Evolutionary conservation across 2,797 vertebrate genomes (phyloP), one percentile per base, ranked within the genome.

Genomic region (Anguilla anguilla): DNA sequence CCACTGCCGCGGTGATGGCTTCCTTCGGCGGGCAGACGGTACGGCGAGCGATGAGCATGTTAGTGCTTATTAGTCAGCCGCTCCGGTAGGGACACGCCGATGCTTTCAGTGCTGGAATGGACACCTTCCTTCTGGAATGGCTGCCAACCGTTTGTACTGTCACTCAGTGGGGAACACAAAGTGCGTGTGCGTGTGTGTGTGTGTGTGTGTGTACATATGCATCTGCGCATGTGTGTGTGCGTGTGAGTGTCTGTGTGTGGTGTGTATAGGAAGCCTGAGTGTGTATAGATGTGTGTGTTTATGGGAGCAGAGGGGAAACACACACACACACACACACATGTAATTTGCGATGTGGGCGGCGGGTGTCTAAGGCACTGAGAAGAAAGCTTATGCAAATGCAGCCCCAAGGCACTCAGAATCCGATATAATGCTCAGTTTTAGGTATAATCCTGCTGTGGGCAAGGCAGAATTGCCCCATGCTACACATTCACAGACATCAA

Each of bases 381-480:
- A 39, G 69, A 74, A 35, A 15, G 28, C 69, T 74, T 74, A 74
- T 74, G 69, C 69, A 74, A 74, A 74, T 74, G 69, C 69, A 74
- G 31, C 28, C 15, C 69, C 11, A 35, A 13, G 19, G 10, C 69
- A 74, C 15, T 35, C 31, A 72, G 25, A 28, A 31, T 72, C 25
- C 0, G 28, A 22, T 46, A 46, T 46, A 28, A 6, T 25, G 17
- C 61, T 31, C 28, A 31, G 28, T 72, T 22, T 0, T 31, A 22
- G 67, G 7, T 25, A 31, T 69, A 72, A 28, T 10, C 0, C 25
- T 11, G 22, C 61, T 72, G 31, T 10, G 5, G 69, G 31, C 19
- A 13, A 74, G 11, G 31, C 69, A 74, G 11, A 74, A 31, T 28
- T 15, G 64, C 64, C 64, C 64, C 64, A 69, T 6, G 28, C 25